Evolutionary conservation across 1,140 invertebrate species (phyloP), one percentile per base, ranked within the genome.

Genomic region (Tyrophagus putrescentiae): DNA sequence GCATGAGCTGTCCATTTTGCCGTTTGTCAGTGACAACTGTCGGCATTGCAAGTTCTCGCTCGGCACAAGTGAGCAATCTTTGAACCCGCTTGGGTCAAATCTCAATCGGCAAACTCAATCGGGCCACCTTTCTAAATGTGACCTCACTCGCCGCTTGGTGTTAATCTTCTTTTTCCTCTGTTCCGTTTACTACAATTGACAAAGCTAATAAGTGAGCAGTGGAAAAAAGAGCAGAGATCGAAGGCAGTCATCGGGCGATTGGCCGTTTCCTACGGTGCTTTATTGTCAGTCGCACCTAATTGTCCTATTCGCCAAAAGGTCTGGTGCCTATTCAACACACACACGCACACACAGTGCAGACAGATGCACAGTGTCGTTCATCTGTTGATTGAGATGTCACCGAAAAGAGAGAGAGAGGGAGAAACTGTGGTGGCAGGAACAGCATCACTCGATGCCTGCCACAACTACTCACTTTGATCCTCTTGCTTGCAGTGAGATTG

Each of bases 331-430:
- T 39, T 39, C 36, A 39, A 39, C 36, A 39, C 13, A 13, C 13
- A 39, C 36, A 21, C 36, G 36, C 21, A n/a, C n/a, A n/a, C n/a
- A n/a, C n/a, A n/a, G n/a, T n/a, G n/a, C n/a, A n/a, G n/a, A n/a
- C n/a, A n/a, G n/a, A n/a, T 48, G 45, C 7, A 13, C 7, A 7
- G 7, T n/a, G n/a, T n/a, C n/a, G 18, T 21, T 48, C 45, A 48
- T 48, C 45, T 48, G 45, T 48, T 48, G 45, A 48, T 48, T 48
- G 45, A 48, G 45, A 48, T 48, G 45, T 48, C 45, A 6, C 45
- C 6, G 13, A n/a, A n/a, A n/a, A n/a, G n/a, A n/a, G n/a, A n/a
- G n/a, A n/a, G n/a, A n/a, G n/a, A n/a, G n/a, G n/a, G n/a, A n/a
- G n/a, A n/a, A n/a, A n/a, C n/a, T n/a, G n/a, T n/a, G n/a, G n/a